Conservation (phyloP, 37 sponge, comb jelly and placozoan species). For the Halichondria panicea region DNA sequence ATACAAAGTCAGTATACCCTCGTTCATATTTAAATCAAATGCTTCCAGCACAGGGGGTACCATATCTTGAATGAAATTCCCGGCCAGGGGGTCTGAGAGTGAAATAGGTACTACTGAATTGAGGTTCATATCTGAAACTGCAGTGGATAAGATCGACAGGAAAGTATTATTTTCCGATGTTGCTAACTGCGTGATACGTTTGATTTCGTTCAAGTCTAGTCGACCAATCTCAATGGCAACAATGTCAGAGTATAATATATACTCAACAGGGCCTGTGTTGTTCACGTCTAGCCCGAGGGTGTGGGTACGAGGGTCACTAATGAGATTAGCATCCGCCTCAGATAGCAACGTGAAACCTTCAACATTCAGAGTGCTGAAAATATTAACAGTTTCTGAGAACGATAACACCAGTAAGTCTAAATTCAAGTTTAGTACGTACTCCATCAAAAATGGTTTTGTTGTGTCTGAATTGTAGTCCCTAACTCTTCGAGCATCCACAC, state of each 20-base stretch:
- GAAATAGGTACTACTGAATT: constrained; percentile 57
- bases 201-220: constrained; percentile 79
- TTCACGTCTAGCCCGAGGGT: constrained; percentile 20
- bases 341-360: constrained; percentile 51
- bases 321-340: constrained; percentile 24
- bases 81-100: constrained; percentile 41
- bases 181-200: constrained; percentile 57
- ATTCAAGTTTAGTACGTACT: constrained; percentile 62
- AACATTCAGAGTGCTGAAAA: constrained; percentile 43
- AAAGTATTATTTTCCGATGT: constrained; percentile 58
- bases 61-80: constrained; percentile 45
- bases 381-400: constrained; percentile 86
- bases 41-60: constrained; percentile 46
- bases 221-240: constrained; percentile 62
- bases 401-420: constrained; percentile 53
- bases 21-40: constrained; percentile 77
- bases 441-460: constrained; percentile 38
- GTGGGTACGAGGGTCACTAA: constrained; percentile 11
- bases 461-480: constrained; percentile 53
- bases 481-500: constrained; percentile 49
- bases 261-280: constrained; percentile 39
- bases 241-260: constrained; percentile 45
- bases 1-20: constrained; percentile 48
- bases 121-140: constrained; percentile 68
- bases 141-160: constrained; percentile 40